Evolutionary conservation across 1,140 invertebrate species (phyloP).

Genomic region (Oryctes rhinoceros): DNA sequence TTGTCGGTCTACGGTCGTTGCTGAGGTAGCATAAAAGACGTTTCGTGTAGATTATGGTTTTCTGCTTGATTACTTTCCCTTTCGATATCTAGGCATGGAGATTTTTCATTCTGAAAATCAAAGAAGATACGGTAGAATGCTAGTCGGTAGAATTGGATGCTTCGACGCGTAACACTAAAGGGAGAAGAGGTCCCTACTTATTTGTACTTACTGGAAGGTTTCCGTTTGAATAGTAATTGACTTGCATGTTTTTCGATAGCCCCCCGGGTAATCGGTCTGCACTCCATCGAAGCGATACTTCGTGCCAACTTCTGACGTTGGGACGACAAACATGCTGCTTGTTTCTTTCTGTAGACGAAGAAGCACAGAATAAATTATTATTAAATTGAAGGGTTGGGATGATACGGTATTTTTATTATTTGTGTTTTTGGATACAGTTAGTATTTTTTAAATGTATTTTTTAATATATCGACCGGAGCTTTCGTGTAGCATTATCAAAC

Average conservation of each 20-base stretch:
- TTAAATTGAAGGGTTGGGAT: too few species aligned
- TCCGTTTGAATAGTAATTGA: constrained; percentile 37
- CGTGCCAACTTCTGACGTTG: constrained; percentile 44
- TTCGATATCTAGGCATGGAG: constrained; percentile 16
- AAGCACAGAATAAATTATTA: background rate
- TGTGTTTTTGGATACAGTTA: too few species aligned
- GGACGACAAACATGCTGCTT: constrained; percentile 46
- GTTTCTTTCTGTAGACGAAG: constrained; percentile 45
- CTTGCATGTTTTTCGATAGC: constrained; percentile 37
- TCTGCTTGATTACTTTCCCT: constrained; percentile 11
- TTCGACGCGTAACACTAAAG: background rate
- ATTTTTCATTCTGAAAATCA: constrained; percentile 37
- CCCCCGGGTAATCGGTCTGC: background rate
- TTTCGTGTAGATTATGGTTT: constrained; percentile 25
- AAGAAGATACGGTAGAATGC: background rate
- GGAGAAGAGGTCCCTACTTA: background rate
- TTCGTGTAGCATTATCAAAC: too few species aligned
- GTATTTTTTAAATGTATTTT: too few species aligned
- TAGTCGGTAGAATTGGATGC: background rate
- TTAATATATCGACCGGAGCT: too few species aligned
- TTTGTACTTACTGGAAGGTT: constrained; percentile 29
- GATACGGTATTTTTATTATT: too few species aligned
- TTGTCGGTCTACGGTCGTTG: background rate
- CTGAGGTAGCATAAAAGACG: constrained; percentile 33
- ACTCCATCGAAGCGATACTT: constrained; percentile 43